phyloP scores from a whole-genome alignment of 2,888 invertebrate species.

The Panzeria rudis region DNA sequence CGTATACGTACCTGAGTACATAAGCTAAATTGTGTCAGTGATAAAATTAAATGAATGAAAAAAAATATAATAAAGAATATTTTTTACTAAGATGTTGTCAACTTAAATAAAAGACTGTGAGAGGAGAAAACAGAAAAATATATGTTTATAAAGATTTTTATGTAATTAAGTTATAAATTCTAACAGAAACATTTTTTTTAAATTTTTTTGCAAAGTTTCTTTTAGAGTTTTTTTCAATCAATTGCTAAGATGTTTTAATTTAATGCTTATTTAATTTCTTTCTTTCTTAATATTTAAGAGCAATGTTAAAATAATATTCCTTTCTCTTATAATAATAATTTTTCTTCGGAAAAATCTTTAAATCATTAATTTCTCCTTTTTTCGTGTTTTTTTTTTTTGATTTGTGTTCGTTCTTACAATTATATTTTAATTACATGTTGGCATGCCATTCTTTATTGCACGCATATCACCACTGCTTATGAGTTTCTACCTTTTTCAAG shows the following conservation, averaged over 20 bases:
- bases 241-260: background rate
- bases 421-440: slow-evolving; percentile 65
- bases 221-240: no score
- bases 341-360: background rate
- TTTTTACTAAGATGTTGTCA: background rate
- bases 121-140: no score
- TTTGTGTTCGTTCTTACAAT: slow-evolving; percentile 33
- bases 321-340: no score
- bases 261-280: no score
- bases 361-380: slow-evolving; percentile 9
- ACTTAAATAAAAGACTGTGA: background rate
- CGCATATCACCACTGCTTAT: slow-evolving; percentile 51
- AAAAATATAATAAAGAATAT: background rate
- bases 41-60: slow-evolving; percentile 11
- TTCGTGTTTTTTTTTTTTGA: slow-evolving; percentile 5
- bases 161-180: no score
- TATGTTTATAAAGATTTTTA: no score
- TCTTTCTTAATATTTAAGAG: no score
- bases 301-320: background rate
- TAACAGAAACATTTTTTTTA: no score
- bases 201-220: no score
- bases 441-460: slow-evolving; percentile 53
- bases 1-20: slow-evolving; percentile 41
- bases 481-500: slow-evolving; percentile 26
- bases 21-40: slow-evolving; percentile 38